These are phyloP conservation scores for Oophaga pumilio DNA, from an alignment of 2,113 vertebrate genomes.

Conservation along the genomic window DNA sequence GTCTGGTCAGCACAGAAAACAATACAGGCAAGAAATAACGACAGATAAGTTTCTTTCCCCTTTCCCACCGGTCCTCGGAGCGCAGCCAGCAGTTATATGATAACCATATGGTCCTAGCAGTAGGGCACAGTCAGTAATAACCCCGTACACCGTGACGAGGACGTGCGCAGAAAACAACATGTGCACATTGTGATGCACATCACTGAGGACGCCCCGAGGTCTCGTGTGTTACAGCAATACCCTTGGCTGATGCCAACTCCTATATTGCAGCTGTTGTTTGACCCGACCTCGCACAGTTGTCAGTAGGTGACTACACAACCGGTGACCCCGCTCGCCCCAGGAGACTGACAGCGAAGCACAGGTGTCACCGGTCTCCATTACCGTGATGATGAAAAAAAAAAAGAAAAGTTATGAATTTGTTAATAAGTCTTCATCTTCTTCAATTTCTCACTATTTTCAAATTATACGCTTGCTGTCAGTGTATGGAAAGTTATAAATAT, in stretches of 20 bases:
- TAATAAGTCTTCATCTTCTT: neutral
- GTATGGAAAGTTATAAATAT: neutral
- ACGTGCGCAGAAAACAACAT: neutral
- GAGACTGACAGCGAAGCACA: slow-evolving; percentile 10
- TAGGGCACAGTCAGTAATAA: neutral
- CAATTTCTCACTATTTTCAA: neutral
- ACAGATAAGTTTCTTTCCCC: neutral
- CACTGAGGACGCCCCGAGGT: neutral
- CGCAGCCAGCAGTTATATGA: neutral
- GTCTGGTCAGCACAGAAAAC: neutral
- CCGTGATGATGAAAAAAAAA: neutral
- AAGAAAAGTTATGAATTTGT: neutral
- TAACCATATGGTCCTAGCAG: neutral
- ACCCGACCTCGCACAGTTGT: slow-evolving; percentile 7
- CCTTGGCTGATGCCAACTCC: neutral
- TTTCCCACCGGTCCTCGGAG: neutral
- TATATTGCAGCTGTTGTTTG: slow-evolving; percentile 43
- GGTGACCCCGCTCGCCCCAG: neutral
- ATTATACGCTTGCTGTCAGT: neutral
- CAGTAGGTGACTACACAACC: slow-evolving; percentile 31
- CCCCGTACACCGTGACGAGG: neutral
- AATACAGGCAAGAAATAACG: neutral
- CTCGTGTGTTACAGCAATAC: neutral
- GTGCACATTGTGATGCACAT: neutral
- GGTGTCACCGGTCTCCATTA: slow-evolving; percentile 24